These are phyloP conservation scores for Drosophila rhopaloa DNA, from an alignment of 1,140 invertebrate genomes.

Conservation along the genomic window DNA sequence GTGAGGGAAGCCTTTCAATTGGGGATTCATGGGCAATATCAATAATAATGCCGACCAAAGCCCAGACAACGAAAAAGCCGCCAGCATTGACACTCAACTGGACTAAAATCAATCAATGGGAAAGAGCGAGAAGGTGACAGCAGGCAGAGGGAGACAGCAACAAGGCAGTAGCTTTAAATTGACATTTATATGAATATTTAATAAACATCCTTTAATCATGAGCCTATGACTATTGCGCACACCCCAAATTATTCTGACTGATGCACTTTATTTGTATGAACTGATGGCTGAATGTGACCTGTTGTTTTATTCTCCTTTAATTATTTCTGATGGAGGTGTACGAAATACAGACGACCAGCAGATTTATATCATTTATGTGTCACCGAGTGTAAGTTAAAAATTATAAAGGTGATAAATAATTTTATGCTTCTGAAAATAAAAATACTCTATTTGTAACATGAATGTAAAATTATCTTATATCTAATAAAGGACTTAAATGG, in stretches of 20 bases:
- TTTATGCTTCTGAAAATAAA: not conserved
- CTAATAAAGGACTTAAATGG: no score
- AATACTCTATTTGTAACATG: constrained; percentile 12
- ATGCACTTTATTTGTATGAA: constrained; percentile 5
- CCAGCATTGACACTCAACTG: constrained; percentile 62
- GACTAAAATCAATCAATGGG: constrained; percentile 15
- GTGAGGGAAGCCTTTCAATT: constrained; percentile 28
- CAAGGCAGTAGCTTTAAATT: constrained; percentile 71
- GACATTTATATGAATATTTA: constrained; percentile 84
- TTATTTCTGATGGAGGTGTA: not conserved
- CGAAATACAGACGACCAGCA: constrained; percentile 7
- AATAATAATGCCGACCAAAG: constrained; percentile 53
- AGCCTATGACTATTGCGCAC: constrained; percentile 10
- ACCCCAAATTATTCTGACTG: constrained; percentile 25
- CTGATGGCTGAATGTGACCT: not conserved
- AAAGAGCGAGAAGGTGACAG: not conserved
- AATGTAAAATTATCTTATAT: no score
- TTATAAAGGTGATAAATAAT: not conserved
- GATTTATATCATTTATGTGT: constrained; percentile 28
- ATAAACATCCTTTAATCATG: constrained; percentile 83
- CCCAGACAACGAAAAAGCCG: constrained; percentile 57
- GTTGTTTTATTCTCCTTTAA: not conserved
- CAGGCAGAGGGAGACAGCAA: not conserved
- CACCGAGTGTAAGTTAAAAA: not conserved
- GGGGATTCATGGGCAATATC: constrained; percentile 60